These are phyloP conservation scores for Lacerta viridis DNA, from an alignment of 2,797 vertebrate species.

Conservation along the genomic window DNA sequence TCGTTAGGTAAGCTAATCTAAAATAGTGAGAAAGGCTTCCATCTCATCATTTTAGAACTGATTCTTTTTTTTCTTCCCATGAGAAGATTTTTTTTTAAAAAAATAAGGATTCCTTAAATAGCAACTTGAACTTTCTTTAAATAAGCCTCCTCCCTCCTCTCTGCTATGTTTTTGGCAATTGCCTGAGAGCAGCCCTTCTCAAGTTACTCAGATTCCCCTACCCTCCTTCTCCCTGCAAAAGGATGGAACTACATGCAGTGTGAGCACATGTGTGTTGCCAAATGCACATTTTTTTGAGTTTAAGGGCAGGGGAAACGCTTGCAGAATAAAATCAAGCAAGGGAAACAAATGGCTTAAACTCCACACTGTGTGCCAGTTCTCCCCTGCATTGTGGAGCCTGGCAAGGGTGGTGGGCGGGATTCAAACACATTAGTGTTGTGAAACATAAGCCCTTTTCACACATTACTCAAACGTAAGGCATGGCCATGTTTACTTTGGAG, in stretches of 20 bases:
- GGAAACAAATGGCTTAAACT: background rate
- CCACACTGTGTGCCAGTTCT: background rate
- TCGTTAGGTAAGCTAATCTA: conserved; percentile 16
- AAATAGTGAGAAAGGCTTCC: conserved; percentile 16
- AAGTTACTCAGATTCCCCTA: background rate
- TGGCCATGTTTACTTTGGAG: too few species aligned
- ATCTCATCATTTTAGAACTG: conserved; percentile 4
- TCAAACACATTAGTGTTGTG: too few species aligned
- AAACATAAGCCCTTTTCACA: background rate
- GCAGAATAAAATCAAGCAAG: background rate
- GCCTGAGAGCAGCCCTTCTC: conserved; percentile 4
- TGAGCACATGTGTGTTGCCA: background rate
- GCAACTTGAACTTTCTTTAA: conserved; percentile 41
- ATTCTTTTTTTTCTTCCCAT: conserved; percentile 41
- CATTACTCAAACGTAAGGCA: too few species aligned
- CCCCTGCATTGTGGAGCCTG: background rate
- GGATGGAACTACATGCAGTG: background rate
- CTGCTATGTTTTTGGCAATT: conserved; percentile 28
- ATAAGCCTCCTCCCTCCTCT: conserved; percentile 32
- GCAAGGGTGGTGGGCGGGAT: background rate
- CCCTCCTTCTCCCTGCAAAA: background rate
- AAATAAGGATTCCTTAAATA: conserved; percentile 40
- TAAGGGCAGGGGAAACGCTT: too few species aligned
- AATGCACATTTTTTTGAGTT: conserved; percentile 1
- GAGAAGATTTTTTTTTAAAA: conserved; percentile 24